Evolutionary conservation across 1,140 invertebrate species (phyloP).

Genomic region (Euborellia annulipes): DNA sequence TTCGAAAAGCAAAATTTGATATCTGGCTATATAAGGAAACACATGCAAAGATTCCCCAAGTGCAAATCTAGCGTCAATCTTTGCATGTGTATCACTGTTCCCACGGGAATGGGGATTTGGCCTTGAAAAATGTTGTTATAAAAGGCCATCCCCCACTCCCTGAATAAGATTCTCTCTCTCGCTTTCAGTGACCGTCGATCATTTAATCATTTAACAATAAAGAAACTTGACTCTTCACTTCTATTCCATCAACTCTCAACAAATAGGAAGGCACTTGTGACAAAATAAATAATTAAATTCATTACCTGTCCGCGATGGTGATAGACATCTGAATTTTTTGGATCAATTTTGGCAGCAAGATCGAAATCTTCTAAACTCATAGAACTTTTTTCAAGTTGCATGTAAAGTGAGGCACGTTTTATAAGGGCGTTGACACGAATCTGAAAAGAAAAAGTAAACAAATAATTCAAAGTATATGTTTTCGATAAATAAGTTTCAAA

Average conservation of each 20-base stretch:
- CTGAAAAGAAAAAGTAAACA: no score
- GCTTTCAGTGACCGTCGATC: no score
- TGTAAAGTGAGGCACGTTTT: conserved; percentile 66
- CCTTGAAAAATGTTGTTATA: no score
- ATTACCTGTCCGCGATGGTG: conserved; percentile 55
- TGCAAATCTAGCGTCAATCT: no score
- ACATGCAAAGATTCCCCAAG: no score
- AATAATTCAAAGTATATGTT: conserved; percentile 7
- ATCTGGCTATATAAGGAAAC: no score
- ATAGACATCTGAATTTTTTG: conserved; percentile 71
- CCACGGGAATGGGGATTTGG: no score
- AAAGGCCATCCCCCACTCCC: no score
- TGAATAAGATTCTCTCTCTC: no score
- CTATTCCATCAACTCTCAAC: conserved; percentile 32
- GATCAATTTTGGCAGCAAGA: conserved; percentile 52
- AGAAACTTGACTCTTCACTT: neutral
- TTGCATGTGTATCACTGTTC: no score
- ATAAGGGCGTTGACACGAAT: conserved; percentile 75
- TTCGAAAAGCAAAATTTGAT: no score
- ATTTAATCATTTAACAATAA: neutral
- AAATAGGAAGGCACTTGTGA: neutral
- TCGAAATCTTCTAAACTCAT: conserved; percentile 63
- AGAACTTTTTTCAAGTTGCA: conserved; percentile 58
- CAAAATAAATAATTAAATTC: conserved; percentile 4
- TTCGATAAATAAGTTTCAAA: neutral